phyloP scores from a whole-genome alignment of 2,113 vertebrate species.

The Spermophilus dauricus region DNA sequence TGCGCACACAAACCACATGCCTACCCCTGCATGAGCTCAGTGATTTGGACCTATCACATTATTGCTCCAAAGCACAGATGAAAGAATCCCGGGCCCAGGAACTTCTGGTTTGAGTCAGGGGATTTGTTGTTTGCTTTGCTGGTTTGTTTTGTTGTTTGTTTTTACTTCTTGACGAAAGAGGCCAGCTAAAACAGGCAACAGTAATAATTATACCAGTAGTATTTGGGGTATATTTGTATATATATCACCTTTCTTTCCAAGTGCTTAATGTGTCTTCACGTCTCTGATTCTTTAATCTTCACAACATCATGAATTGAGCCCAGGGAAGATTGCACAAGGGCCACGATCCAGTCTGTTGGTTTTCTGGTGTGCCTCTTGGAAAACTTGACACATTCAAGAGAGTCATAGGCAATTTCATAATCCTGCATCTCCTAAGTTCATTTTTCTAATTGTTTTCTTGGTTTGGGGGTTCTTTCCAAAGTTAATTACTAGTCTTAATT shows the following conservation, averaged over 20 bases:
- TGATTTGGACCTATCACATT: too few species aligned
- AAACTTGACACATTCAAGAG: neutral
- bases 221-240: neutral
- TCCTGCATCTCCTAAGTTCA: slow-evolving; percentile 47
- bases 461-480: slow-evolving; percentile 73
- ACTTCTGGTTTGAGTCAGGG: neutral
- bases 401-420: slow-evolving; percentile 49
- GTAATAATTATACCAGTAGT: neutral
- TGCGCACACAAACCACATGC: neutral
- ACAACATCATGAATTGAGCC: neutral
- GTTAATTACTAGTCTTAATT: slow-evolving; percentile 73
- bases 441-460: slow-evolving; percentile 72
- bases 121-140: slow-evolving; percentile 4
- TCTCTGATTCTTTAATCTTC: slow-evolving; percentile 10
- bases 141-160: slow-evolving; percentile 40
- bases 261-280: neutral
- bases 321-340: neutral
- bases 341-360: neutral
- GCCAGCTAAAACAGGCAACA: neutral
- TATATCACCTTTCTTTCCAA: slow-evolving; percentile 10
- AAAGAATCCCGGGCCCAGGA: neutral
- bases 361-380: neutral
- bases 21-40: too few species aligned
- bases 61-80: neutral
- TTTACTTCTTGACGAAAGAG: slow-evolving; percentile 46